phyloP scores from a whole-genome alignment of 2,797 vertebrate species.

The Manis crassicaudata region DNA sequence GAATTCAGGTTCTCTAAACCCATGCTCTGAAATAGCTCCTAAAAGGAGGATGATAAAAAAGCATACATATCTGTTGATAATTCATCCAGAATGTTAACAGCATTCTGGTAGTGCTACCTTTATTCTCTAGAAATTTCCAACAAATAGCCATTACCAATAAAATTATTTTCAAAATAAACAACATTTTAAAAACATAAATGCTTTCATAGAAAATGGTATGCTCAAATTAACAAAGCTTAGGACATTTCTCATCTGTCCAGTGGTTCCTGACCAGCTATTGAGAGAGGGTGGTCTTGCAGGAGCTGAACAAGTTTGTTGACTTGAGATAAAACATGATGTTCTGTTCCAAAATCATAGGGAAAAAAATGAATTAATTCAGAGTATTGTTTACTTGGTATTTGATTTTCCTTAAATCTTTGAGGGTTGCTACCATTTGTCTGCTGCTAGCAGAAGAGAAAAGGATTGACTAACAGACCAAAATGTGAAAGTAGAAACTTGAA shows the following conservation, averaged over 20 bases:
- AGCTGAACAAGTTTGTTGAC: slow-evolving; percentile 12
- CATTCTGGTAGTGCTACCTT: background rate
- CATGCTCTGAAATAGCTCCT: background rate
- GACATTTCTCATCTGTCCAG: background rate
- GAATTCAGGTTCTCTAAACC: background rate
- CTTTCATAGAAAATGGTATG: slow-evolving; percentile 18
- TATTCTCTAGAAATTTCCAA: background rate
- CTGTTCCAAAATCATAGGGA: slow-evolving; percentile 23
- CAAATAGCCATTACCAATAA: background rate
- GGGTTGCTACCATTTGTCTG: background rate
- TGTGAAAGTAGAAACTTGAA: slow-evolving; percentile 18
- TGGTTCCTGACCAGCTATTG: background rate
- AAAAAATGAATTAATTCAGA: slow-evolving; percentile 1
- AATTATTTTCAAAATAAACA: slow-evolving; percentile 35
- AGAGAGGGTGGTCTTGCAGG: background rate
- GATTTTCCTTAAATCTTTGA: background rate
- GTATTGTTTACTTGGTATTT: slow-evolving; percentile 22
- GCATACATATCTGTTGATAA: background rate
- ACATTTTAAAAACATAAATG: background rate
- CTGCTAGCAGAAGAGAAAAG: background rate
- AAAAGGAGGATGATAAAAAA: background rate
- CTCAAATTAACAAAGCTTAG: background rate
- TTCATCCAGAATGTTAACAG: background rate
- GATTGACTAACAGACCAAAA: background rate
- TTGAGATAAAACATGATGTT: slow-evolving; percentile 33